A percentile compares a stretch with the other conserved stretches of the same genome.
Conservation (phyloP, 2,113 vertebrate genomes). For the Rhizomys pruinosus region DNA sequence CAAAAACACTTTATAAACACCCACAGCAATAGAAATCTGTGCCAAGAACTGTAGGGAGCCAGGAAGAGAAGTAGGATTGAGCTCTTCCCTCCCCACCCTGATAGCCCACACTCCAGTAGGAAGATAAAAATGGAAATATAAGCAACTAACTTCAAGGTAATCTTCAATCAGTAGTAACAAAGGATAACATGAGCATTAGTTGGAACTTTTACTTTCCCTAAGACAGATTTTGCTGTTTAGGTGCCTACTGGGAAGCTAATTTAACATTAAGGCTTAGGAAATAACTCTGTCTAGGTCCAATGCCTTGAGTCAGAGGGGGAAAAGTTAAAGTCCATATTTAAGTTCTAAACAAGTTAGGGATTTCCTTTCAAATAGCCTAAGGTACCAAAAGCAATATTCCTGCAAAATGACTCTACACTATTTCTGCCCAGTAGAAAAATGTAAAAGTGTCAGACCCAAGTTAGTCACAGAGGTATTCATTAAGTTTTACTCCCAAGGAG, state of each 20-base stretch:
- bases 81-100: not conserved
- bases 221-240: slow-evolving; percentile 51
- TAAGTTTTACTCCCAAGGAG: not conserved
- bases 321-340: slow-evolving; percentile 45
- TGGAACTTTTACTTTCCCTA: not conserved
- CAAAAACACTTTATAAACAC: slow-evolving; percentile 46
- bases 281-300: not conserved
- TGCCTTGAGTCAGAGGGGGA: not conserved
- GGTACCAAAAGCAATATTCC: slow-evolving; percentile 12
- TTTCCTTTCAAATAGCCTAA: slow-evolving; percentile 25
- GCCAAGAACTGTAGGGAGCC: slow-evolving; percentile 22
- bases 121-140: slow-evolving; percentile 30
- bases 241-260: slow-evolving; percentile 56
- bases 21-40: slow-evolving; percentile 38
- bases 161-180: slow-evolving; percentile 29
- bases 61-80: slow-evolving; percentile 19
- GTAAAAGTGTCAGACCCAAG: not conserved
- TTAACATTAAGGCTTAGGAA: slow-evolving; percentile 47
- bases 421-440: not conserved
- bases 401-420: not conserved
- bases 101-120: not conserved
- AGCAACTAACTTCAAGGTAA: slow-evolving; percentile 36
- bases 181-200: not conserved
- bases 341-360: slow-evolving; percentile 43
- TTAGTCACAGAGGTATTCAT: not conserved